These are phyloP conservation scores for Neria commutata DNA, from an alignment of 2,888 invertebrate genomes.

Conservation along the genomic window DNA sequence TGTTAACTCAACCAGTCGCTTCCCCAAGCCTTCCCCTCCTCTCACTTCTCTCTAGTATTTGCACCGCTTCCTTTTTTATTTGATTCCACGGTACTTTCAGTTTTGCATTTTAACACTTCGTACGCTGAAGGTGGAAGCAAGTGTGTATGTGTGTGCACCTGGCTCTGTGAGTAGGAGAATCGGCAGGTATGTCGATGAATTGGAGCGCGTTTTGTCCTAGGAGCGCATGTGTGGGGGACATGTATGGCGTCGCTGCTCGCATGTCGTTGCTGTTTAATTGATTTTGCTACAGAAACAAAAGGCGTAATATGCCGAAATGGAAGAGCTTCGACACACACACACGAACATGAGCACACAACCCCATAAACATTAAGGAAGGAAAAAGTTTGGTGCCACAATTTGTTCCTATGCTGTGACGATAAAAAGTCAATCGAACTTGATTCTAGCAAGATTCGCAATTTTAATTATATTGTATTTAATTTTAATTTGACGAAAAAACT, in stretches of 20 bases:
- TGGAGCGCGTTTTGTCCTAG: slow-evolving; percentile 36
- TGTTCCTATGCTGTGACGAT: too few relatives aligned
- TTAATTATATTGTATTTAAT: too few relatives aligned
- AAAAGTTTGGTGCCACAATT: too few relatives aligned
- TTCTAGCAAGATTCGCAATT: too few relatives aligned
- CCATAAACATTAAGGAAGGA: too few relatives aligned
- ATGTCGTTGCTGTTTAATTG: slow-evolving; percentile 56
- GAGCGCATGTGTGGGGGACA: slow-evolving; percentile 29
- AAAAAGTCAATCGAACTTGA: too few relatives aligned
- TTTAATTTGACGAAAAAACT: too few relatives aligned
- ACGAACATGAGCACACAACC: neutral
- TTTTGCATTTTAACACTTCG: slow-evolving; percentile 19
- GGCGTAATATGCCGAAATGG: neutral
- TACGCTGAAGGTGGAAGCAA: neutral
- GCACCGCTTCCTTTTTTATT: too few relatives aligned
- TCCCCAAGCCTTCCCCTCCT: neutral
- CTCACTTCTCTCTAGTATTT: neutral
- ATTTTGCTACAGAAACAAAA: slow-evolving; percentile 44
- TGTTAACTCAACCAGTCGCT: slow-evolving; percentile 12
- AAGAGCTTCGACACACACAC: neutral
- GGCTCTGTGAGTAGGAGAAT: too few relatives aligned
- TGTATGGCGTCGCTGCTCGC: slow-evolving; percentile 40
- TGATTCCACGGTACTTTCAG: too few relatives aligned
- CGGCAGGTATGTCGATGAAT: too few relatives aligned
- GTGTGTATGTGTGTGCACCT: slow-evolving; percentile 4